Base-by-base conservation (phyloP, 2,888 invertebrate species). In the Thecocarcelia acutangulata region DNA sequence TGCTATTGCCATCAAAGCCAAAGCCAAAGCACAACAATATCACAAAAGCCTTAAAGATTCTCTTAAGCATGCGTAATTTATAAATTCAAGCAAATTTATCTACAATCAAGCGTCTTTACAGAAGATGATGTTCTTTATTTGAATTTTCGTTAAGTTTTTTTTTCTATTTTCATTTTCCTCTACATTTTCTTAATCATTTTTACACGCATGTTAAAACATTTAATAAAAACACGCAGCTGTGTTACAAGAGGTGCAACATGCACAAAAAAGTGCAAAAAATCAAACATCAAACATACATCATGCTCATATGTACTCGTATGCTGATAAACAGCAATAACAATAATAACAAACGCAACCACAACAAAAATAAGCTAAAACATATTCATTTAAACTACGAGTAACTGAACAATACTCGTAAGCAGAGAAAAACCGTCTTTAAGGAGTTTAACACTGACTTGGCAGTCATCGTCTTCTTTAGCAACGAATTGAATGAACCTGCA, bases 211-310 rank as follows among this genome's bases (percentile, higher is more conserved):
- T 82, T 75, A 82, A 78, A 78, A 75, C 78, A 78, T 82, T 82
- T 78, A 74, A 82, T 82, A 82, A 78, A 82, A 82, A 78, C 82
- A 82, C 82, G 82, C 82, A 82, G 82, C 82, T 82, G 82, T 56
- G 56, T 75, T 73, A 73, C 72, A 46, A 54, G 19, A 59, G 56
- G 44, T 64, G 56, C 64, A n/a, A 42, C 42, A 28, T 52, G 61
- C 50, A 42, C n/a, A 42, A 44, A 52, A 50, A 28, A 28, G 48
- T 54, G 21, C 40, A 59, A 76, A 44, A 69, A 66, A 50, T 74
- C 52, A 78, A 70, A 70, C 59, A 69, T 78, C 69, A 78, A 73
- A 70, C 74, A 66, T 66, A 78, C 74, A 75, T 75, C 82, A 75
- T 66, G 78, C 54, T 66, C 75, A 66, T 82, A 9, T 8, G 8